These are phyloP conservation scores for Panthera tigris DNA, from an alignment of 2,113 vertebrate species.

Conservation along the genomic window DNA sequence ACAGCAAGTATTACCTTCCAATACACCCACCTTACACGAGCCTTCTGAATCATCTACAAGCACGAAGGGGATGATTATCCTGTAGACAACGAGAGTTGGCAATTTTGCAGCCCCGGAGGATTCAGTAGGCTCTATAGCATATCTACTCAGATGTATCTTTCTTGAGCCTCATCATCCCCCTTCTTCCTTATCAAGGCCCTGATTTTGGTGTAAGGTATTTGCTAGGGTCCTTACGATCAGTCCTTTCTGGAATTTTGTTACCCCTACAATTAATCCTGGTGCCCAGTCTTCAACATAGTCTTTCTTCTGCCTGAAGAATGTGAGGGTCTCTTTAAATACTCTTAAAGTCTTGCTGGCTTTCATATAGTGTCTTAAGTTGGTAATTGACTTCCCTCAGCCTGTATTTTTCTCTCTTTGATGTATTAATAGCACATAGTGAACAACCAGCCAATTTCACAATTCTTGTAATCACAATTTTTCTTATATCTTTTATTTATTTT, in stretches of 20 bases:
- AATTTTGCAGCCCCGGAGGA: neutral
- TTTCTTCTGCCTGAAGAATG: neutral
- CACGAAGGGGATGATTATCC: neutral
- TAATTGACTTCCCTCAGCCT: neutral
- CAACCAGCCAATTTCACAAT: neutral
- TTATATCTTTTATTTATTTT: neutral
- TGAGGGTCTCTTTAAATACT: neutral
- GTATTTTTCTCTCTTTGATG: neutral
- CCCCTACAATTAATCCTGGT: neutral
- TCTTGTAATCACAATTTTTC: neutral
- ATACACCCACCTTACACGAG: neutral
- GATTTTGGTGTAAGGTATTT: neutral
- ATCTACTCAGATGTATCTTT: too few relatives aligned
- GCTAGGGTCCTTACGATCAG: neutral
- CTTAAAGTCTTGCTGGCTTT: neutral
- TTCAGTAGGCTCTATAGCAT: accelerated
- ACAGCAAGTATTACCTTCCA: neutral
- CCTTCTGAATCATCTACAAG: neutral
- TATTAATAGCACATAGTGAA: neutral
- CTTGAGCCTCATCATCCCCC: neutral
- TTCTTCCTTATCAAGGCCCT: neutral
- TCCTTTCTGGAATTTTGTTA: neutral
- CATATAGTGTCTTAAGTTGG: neutral
- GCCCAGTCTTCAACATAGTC: neutral
- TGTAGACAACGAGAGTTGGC: neutral